Evolutionary conservation across 2,113 vertebrate species (phyloP).

Genomic region (Myotis yumanensis): DNA sequence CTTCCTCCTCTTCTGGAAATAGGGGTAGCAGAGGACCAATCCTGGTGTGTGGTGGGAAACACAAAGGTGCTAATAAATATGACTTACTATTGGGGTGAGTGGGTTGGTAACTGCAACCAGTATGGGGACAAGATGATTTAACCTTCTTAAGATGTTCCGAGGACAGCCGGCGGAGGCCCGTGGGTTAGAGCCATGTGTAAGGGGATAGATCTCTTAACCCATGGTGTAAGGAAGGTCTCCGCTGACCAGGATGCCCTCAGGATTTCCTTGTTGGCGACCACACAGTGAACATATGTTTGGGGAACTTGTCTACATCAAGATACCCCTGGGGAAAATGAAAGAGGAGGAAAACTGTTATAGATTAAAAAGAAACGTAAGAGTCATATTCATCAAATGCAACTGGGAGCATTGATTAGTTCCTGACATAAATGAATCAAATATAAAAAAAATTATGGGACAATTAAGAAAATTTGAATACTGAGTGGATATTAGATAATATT

Average conservation of each 20-base stretch:
- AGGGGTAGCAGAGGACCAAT: not conserved
- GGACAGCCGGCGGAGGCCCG: not conserved
- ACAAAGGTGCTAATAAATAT: not conserved
- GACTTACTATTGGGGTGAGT: not conserved
- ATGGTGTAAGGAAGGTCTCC: not conserved
- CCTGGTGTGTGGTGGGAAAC: not conserved
- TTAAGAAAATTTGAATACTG: conserved; percentile 16
- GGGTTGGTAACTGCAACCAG: not conserved
- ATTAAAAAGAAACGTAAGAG: not conserved
- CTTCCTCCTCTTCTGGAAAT: not conserved
- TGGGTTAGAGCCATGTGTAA: not conserved
- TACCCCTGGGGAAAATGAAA: not conserved
- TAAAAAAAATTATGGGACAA: not conserved
- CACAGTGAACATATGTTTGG: not conserved
- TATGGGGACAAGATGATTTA: not conserved
- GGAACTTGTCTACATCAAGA: not conserved
- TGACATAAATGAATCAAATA: conserved; percentile 46
- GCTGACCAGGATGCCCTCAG: not conserved
- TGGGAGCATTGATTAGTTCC: not conserved
- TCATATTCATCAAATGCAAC: conserved; percentile 37
- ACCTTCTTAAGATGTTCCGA: not conserved
- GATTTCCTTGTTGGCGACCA: not conserved
- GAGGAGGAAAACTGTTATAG: not conserved
- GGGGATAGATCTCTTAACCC: not conserved
- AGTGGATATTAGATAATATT: not conserved